These are phyloP conservation scores for Mobula hypostoma DNA, from an alignment of 2,113 vertebrate genomes.

Conservation along the genomic window DNA sequence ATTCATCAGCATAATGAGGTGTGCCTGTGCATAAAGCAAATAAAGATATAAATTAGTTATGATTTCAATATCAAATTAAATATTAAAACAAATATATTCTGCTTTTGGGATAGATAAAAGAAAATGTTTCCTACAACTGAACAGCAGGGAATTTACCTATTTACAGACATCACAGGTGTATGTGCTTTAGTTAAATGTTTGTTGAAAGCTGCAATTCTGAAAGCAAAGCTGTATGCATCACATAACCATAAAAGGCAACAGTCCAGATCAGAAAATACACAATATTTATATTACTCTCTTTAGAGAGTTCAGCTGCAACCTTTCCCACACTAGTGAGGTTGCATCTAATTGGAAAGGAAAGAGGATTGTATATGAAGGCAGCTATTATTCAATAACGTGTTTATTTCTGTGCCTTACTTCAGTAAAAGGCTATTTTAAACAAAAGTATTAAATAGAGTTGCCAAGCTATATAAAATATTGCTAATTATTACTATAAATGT, in stretches of 20 bases:
- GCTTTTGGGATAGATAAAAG: background rate
- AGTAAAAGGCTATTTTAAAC: background rate
- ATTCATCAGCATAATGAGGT: background rate
- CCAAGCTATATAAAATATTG: background rate
- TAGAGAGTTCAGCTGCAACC: background rate
- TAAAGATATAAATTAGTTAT: background rate
- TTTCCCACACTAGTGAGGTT: background rate
- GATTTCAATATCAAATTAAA: background rate
- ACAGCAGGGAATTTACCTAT: background rate
- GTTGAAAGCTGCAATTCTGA: background rate
- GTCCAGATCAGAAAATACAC: background rate
- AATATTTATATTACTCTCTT: background rate
- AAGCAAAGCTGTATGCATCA: background rate
- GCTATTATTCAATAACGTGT: background rate
- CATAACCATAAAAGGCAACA: background rate
- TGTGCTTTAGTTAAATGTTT: background rate
- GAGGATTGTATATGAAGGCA: background rate
- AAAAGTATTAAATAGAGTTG: background rate
- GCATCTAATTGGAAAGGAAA: background rate
- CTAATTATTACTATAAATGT: background rate
- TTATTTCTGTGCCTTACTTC: background rate
- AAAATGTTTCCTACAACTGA: background rate
- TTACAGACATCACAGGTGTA: background rate
- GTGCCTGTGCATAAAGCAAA: background rate
- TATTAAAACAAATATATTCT: background rate